Percentiles rank a stretch among this genome's conserved stretches.
Conservation (phyloP, 1,140 invertebrate species). For the Pogonomyrmex californicus region DNA sequence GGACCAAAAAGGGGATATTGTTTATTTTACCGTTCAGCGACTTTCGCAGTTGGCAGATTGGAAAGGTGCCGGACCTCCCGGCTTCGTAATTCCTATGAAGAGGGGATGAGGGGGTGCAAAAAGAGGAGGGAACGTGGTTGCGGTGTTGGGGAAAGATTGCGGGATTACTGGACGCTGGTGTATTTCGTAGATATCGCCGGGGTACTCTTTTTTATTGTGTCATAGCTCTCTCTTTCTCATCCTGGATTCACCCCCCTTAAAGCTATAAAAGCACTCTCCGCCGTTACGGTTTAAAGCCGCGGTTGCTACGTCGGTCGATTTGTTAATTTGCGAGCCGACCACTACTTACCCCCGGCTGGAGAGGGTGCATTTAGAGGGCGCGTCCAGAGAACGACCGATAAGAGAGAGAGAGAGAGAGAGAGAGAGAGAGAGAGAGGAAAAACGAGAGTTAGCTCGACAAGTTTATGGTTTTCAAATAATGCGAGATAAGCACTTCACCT, state of each 20-base stretch:
- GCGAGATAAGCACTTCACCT: slow-evolving; percentile 47
- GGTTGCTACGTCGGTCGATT: slow-evolving; percentile 67
- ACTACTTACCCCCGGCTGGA: slow-evolving; percentile 48
- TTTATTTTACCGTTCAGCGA: slow-evolving; percentile 50
- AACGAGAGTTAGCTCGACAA: slow-evolving; percentile 18
- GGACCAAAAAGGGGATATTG: slow-evolving; percentile 33
- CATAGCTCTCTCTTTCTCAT: slow-evolving; percentile 40
- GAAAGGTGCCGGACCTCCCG: slow-evolving; percentile 27
- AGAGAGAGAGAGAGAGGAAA: no score
- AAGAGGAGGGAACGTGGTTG: slow-evolving; percentile 46
- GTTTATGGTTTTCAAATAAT: slow-evolving; percentile 64
- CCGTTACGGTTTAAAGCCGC: slow-evolving; percentile 62
- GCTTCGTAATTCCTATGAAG: slow-evolving; percentile 36
- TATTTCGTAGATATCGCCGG: slow-evolving; percentile 65
- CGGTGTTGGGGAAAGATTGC: slow-evolving; percentile 68
- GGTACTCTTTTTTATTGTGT: slow-evolving; percentile 61
- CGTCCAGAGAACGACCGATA: slow-evolving; percentile 38
- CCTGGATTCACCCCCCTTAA: not conserved
- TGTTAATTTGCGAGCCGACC: slow-evolving; percentile 71
- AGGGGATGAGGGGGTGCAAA: slow-evolving; percentile 29
- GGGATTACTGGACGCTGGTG: slow-evolving; percentile 66
- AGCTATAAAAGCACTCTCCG: slow-evolving; percentile 59
- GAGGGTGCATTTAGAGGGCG: slow-evolving; percentile 48
- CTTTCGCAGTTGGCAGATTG: slow-evolving; percentile 51
- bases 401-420: slow-evolving; percentile 26